Conservation (phyloP, 1,140 invertebrate species). For the Leptopilina boulardi region DNA sequence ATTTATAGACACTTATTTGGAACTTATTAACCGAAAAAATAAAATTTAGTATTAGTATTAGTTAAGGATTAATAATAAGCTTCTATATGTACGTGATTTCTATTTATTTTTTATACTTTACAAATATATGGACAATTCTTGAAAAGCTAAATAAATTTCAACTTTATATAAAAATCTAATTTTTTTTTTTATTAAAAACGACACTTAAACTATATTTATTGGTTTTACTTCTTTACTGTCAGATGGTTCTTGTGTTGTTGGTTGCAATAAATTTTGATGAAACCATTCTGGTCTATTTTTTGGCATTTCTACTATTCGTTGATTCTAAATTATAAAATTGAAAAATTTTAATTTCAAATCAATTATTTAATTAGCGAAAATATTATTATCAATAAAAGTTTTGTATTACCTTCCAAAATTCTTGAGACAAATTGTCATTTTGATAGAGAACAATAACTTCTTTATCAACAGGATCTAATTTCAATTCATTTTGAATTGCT, state of each 20-base stretch:
- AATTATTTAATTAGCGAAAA: not conserved
- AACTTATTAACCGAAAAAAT: not conserved
- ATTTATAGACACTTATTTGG: too few species aligned
- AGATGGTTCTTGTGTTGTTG: constrained; percentile 81
- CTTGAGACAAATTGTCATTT: constrained; percentile 80
- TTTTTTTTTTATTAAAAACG: not conserved
- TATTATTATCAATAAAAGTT: constrained; percentile 10
- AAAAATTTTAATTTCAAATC: constrained; percentile 32
- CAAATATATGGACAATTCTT: not conserved
- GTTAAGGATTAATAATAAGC: not conserved
- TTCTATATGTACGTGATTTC: not conserved
- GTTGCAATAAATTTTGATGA: constrained; percentile 87
- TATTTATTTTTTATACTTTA: constrained; percentile 39
- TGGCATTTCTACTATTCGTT: constrained; percentile 84
- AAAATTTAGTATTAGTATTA: not conserved
- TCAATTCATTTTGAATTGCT: constrained; percentile 83
- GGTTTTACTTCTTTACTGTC: constrained; percentile 84
- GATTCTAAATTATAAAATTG: constrained; percentile 71
- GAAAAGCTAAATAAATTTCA: constrained; percentile 27
- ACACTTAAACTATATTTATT: constrained; percentile 80
- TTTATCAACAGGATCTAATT: constrained; percentile 84
- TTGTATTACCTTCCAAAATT: constrained; percentile 76
- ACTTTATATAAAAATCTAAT: not conserved
- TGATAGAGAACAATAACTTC: constrained; percentile 91
- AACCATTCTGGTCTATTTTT: constrained; percentile 88